These are phyloP conservation scores for Watersipora subatra DNA, from an alignment of 1,140 invertebrate genomes.

Conservation along the genomic window DNA sequence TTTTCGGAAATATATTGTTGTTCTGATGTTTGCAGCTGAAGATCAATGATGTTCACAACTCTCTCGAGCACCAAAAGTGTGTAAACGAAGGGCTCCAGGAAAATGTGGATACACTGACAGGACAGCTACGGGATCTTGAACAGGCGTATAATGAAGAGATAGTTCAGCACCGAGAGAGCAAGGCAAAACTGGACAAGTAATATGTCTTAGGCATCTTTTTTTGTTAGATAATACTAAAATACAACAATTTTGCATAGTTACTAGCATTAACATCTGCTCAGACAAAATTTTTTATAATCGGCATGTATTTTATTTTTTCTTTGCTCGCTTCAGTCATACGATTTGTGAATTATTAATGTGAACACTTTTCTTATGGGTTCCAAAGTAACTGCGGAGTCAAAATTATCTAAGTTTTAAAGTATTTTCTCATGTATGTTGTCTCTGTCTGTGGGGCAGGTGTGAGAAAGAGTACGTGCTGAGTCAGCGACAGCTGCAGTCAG, in stretches of 20 bases:
- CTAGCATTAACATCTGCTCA: neutral
- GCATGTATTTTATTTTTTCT: too few species aligned
- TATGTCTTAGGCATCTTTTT: neutral
- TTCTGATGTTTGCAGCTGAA: neutral
- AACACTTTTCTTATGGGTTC: neutral
- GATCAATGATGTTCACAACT: slow-evolving; percentile 24
- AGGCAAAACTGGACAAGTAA: slow-evolving; percentile 25
- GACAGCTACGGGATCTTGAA: slow-evolving; percentile 33
- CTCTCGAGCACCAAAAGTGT: slow-evolving; percentile 28
- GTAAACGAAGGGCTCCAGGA: slow-evolving; percentile 25
- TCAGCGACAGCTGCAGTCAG: slow-evolving; percentile 22
- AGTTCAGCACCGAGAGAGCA: slow-evolving; percentile 18
- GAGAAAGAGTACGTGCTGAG: slow-evolving; percentile 26
- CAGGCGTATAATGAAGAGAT: slow-evolving; percentile 30
- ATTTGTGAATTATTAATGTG: neutral
- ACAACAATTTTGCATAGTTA: neutral
- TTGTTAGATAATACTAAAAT: neutral
- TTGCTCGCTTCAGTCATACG: neutral
- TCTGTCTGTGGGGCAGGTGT: slow-evolving; percentile 12
- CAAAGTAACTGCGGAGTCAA: too few species aligned
- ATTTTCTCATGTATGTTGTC: neutral
- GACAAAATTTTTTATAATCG: too few species aligned
- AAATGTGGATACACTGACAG: slow-evolving; percentile 24
- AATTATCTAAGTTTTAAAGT: neutral
- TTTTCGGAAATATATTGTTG: too few species aligned